Conservation (phyloP, 2,888 invertebrate species). For the Yponomeuta sedellus region DNA sequence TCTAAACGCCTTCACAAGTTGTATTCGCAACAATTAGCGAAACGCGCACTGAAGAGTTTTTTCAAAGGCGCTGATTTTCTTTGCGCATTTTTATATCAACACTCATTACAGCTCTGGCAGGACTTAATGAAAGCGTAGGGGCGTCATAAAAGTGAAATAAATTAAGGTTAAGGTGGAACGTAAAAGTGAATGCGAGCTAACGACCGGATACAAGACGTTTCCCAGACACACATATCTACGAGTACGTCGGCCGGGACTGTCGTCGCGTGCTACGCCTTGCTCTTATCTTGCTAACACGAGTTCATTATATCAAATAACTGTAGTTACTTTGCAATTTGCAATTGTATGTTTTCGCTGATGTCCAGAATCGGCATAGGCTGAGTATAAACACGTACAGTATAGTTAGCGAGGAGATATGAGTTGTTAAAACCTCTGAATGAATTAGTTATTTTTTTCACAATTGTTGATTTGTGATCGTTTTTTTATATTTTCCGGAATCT, state of each 20-base stretch:
- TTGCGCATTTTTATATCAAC: conserved; percentile 6
- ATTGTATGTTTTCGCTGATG: conserved; percentile 48
- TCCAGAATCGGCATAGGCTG: conserved; percentile 27
- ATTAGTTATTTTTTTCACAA: too few relatives aligned
- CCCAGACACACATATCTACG: conserved; percentile 30
- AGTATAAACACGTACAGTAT: too few relatives aligned
- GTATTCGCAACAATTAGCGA: conserved; percentile 32
- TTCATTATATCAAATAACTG: conserved; percentile 58
- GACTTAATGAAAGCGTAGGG: conserved; percentile 14
- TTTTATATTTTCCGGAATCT: too few relatives aligned
- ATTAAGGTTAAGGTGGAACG: conserved; percentile 19
- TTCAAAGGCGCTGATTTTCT: conserved; percentile 30
- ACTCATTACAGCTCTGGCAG: not conserved
- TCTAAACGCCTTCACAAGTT: conserved; percentile 31
- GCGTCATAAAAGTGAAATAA: conserved; percentile 13
- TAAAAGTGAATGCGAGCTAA: conserved; percentile 31
- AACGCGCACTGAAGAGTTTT: conserved; percentile 28
- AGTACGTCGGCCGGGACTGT: conserved; percentile 24
- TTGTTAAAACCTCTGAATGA: too few relatives aligned
- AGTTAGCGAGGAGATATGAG: too few relatives aligned
- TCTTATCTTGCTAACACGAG: conserved; percentile 41
- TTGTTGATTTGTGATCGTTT: too few relatives aligned
- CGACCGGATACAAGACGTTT: conserved; percentile 28
- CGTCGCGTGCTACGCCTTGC: conserved; percentile 35
- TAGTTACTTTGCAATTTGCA: conserved; percentile 49